These are phyloP conservation scores for Mantis religiosa DNA, from an alignment of 2,888 invertebrate genomes.

Conservation along the genomic window DNA sequence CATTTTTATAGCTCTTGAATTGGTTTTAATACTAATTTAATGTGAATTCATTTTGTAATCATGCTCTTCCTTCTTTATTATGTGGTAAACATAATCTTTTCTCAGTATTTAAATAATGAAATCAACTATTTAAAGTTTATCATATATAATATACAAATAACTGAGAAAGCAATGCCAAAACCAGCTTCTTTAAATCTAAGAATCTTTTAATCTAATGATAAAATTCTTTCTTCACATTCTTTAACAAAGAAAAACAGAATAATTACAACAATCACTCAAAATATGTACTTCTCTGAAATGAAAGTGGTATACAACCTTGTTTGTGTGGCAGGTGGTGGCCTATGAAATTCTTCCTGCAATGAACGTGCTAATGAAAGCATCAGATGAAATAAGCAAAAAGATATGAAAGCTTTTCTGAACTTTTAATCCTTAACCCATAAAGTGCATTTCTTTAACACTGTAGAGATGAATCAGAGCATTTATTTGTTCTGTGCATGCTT, in stretches of 20 bases:
- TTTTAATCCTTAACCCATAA: neutral
- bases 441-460: neutral
- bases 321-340: neutral
- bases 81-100: too few species aligned
- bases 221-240: neutral
- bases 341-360: neutral
- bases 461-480: too few species aligned
- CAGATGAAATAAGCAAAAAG: neutral
- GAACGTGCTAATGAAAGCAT: neutral
- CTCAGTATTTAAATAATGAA: too few species aligned
- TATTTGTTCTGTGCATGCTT: neutral
- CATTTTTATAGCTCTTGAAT: neutral
- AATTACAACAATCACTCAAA: neutral
- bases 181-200: neutral
- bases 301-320: neutral
- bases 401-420: neutral
- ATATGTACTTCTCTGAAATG: neutral
- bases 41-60: neutral
- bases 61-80: too few species aligned
- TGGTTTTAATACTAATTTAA: neutral
- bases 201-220: neutral
- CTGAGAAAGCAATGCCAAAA: neutral
- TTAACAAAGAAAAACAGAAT: neutral
- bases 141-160: neutral
- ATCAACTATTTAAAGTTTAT: neutral